Conservation (phyloP, 2,888 invertebrate genomes). For the Lapara coniferarum region DNA sequence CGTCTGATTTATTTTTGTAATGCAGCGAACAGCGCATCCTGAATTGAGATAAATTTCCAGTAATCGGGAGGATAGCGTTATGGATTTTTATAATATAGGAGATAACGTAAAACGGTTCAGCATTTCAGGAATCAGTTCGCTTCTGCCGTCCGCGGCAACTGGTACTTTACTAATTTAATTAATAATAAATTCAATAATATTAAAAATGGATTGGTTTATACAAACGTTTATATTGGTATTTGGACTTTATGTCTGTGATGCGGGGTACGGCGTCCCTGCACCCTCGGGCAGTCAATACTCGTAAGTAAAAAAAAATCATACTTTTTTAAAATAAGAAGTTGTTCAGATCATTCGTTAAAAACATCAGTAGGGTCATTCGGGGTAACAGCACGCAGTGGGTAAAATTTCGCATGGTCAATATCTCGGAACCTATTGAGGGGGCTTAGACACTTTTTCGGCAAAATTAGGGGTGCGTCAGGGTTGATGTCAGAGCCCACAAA, state of each 20-base stretch:
- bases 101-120: conserved; percentile 49
- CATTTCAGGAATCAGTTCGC: conserved; percentile 59
- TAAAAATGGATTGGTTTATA: conserved; percentile 54
- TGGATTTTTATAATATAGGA: conserved; percentile 52
- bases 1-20: background rate
- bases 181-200: conserved; percentile 48
- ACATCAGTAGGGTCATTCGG: too few relatives aligned
- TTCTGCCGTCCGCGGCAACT: conserved; percentile 57
- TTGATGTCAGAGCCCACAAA: too few relatives aligned
- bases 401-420: too few relatives aligned
- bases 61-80: conserved; percentile 59
- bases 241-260: conserved; percentile 55
- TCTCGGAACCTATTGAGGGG: too few relatives aligned
- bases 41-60: conserved; percentile 41
- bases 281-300: conserved; percentile 44
- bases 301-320: too few relatives aligned
- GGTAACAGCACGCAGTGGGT: too few relatives aligned
- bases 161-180: conserved; percentile 37
- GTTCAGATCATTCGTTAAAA: too few relatives aligned
- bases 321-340: too few relatives aligned
- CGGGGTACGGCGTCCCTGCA: conserved; percentile 56
- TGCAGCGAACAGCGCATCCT: conserved; percentile 1
- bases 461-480: too few relatives aligned
- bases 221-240: conserved; percentile 57
- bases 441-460: too few relatives aligned